Conservation (phyloP, 2,888 invertebrate genomes). For the Tenthredo amoena region DNA sequence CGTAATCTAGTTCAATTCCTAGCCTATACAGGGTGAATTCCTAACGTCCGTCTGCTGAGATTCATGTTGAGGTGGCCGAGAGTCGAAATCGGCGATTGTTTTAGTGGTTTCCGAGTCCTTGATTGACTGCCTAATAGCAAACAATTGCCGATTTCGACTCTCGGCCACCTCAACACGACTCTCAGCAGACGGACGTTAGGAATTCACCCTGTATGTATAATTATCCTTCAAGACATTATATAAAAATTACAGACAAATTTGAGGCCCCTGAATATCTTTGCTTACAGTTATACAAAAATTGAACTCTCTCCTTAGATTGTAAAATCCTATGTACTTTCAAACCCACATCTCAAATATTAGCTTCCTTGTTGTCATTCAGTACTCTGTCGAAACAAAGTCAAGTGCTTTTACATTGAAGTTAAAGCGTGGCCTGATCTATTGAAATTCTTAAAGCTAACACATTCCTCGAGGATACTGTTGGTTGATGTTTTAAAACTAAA, state of each 20-base stretch:
- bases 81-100: too few species aligned
- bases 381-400: neutral
- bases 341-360: neutral
- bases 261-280: neutral
- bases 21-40: too few species aligned
- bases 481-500: conserved; percentile 14
- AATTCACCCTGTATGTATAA: too few species aligned
- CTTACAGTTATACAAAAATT: neutral
- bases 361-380: neutral
- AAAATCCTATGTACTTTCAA: neutral
- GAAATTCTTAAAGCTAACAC: conserved; percentile 17
- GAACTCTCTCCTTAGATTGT: neutral
- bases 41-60: too few species aligned
- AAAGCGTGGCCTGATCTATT: neutral
- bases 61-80: too few species aligned
- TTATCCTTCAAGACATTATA: neutral
- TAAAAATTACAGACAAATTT: neutral
- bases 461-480: conserved; percentile 34
- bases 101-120: too few species aligned
- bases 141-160: too few species aligned
- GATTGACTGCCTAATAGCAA: too few species aligned
- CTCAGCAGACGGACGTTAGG: too few species aligned
- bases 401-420: neutral
- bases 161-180: too few species aligned
- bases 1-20: neutral